phyloP scores from a whole-genome alignment of 2,797 vertebrate species.

The Coilia nasus region DNA sequence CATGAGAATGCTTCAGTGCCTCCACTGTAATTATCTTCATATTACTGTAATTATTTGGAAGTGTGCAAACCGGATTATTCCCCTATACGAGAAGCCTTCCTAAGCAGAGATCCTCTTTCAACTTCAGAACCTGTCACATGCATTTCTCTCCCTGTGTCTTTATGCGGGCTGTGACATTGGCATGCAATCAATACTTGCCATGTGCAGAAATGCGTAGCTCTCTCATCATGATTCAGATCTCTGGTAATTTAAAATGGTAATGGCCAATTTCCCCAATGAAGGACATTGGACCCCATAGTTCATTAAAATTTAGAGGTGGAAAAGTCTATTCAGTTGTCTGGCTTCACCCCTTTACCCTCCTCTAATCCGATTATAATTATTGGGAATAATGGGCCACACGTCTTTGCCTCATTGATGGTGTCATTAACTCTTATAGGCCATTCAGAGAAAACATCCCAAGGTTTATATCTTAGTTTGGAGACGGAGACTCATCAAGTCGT shows the following conservation, averaged over 20 bases:
- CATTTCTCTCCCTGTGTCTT: slow-evolving; percentile 59
- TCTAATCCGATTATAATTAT: slow-evolving; percentile 67
- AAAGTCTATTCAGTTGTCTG: slow-evolving; percentile 73
- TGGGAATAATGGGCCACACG: slow-evolving; percentile 12
- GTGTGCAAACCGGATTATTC: slow-evolving; percentile 73
- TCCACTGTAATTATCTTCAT: slow-evolving; percentile 75
- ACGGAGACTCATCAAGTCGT: not conserved
- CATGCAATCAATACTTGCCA: slow-evolving; percentile 68
- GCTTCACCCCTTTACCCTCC: slow-evolving; percentile 56
- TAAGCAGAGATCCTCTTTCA: slow-evolving; percentile 52
- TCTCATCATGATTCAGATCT: slow-evolving; percentile 75
- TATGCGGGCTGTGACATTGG: slow-evolving; percentile 72
- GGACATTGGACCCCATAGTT: slow-evolving; percentile 71
- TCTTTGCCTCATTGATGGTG: slow-evolving; percentile 22
- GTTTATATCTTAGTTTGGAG: not conserved
- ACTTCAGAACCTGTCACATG: slow-evolving; percentile 56
- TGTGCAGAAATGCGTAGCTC: slow-evolving; percentile 62
- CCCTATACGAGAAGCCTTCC: slow-evolving; percentile 49
- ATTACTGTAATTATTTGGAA: slow-evolving; percentile 79
- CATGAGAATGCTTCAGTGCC: slow-evolving; percentile 67
- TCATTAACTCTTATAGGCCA: not conserved
- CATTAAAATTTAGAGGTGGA: slow-evolving; percentile 80
- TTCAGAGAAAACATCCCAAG: slow-evolving; percentile 9
- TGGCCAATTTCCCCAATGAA: slow-evolving; percentile 68
- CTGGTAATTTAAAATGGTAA: slow-evolving; percentile 77